phyloP scores from a whole-genome alignment of 2,888 invertebrate genomes.

The Cordylochernes scorpioides region DNA sequence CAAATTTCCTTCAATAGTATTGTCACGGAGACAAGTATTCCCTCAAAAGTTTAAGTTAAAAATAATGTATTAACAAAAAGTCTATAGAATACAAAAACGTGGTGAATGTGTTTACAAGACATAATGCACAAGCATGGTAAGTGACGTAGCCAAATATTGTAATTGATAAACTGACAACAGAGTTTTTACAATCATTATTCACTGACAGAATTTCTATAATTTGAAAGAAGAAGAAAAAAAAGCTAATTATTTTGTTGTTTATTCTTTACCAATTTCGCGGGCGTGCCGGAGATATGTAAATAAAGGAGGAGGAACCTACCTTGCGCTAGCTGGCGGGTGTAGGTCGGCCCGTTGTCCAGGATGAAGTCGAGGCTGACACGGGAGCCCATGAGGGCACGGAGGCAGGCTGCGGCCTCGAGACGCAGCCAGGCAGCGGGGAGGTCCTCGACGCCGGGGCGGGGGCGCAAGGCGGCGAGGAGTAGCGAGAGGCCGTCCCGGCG shows the following conservation, averaged over 20 bases:
- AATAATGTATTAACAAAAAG: no score
- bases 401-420: slow-evolving; percentile 24
- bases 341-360: slow-evolving; percentile 18
- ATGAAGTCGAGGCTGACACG: slow-evolving; percentile 23
- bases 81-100: no score
- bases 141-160: no score
- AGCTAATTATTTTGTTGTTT: not conserved
- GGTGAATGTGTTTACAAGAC: no score
- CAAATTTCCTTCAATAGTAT: no score
- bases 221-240: not conserved
- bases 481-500: slow-evolving; percentile 6
- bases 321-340: slow-evolving; percentile 22
- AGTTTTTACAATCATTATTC: no score
- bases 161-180: no score
- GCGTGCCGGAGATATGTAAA: no score
- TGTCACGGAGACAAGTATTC: no score
- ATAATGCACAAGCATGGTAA: no score
- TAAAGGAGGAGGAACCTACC: slow-evolving; percentile 17
- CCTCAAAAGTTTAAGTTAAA: no score
- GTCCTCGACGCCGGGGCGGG: slow-evolving; percentile 1
- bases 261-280: not conserved
- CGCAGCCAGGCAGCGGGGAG: slow-evolving; percentile 20
- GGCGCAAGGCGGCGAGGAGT: slow-evolving; percentile 6
- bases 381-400: slow-evolving; percentile 24
- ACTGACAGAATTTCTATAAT: no score